phyloP scores from a whole-genome alignment of 2,888 invertebrate species.

The Metallyticus violacea region DNA sequence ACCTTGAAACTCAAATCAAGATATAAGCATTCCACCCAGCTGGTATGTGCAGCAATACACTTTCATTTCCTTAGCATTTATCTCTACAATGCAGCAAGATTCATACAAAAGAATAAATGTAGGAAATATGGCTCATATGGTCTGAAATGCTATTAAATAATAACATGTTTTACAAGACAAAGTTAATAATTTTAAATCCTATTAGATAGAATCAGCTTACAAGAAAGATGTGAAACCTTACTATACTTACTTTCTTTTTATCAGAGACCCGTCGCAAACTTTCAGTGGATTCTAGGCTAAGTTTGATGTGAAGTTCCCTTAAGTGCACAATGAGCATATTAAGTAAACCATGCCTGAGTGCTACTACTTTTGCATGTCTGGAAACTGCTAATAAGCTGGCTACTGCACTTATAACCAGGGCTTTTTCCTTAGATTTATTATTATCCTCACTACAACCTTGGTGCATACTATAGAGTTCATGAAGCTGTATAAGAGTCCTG shows the following conservation, averaged over 20 bases:
- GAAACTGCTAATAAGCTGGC: slow-evolving; percentile 51
- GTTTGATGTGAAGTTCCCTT: slow-evolving; percentile 49
- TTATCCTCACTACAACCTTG: neutral
- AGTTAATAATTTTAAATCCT: no score
- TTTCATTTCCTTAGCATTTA: no score
- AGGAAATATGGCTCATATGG: no score
- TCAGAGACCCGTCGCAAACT: slow-evolving; percentile 46
- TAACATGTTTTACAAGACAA: no score
- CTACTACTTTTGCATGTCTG: slow-evolving; percentile 48
- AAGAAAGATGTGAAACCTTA: neutral
- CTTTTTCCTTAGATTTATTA: slow-evolving; percentile 41
- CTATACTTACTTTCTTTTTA: slow-evolving; percentile 43
- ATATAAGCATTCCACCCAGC: no score
- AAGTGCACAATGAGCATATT: slow-evolving; percentile 46
- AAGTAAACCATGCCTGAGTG: slow-evolving; percentile 46
- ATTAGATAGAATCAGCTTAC: no score
- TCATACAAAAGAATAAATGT: no score
- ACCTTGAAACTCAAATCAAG: no score
- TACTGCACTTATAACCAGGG: slow-evolving; percentile 46
- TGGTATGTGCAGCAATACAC: no score
- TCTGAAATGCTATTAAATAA: no score
- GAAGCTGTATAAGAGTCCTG: slow-evolving; percentile 48
- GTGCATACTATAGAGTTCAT: slow-evolving; percentile 44
- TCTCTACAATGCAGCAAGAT: no score
- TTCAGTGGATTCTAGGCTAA: slow-evolving; percentile 52